Conservation (phyloP, 1,140 invertebrate genomes). For the Mamestra configurata region DNA sequence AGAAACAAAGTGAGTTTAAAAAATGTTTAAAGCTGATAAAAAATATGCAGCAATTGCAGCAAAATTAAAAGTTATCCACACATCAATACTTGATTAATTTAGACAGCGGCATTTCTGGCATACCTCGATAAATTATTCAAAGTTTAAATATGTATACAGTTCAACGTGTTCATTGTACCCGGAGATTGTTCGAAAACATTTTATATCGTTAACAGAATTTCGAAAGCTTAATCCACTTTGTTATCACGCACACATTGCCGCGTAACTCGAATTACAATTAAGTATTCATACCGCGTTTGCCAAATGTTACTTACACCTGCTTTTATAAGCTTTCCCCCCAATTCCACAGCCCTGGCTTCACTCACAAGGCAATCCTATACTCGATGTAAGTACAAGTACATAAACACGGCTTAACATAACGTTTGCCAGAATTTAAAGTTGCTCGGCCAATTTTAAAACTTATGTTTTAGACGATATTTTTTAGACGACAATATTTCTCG, state of each 20-base stretch:
- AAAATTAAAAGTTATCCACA: too few species aligned
- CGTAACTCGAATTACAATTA: constrained; percentile 46
- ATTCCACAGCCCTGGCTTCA: not conserved
- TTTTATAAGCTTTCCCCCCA: constrained; percentile 37
- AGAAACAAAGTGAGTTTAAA: not conserved
- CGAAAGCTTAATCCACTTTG: constrained; percentile 43
- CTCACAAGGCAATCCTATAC: not conserved
- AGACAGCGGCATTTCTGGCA: not conserved
- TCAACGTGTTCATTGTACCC: constrained; percentile 7
- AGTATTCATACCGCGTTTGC: constrained; percentile 39
- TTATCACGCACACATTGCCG: constrained; percentile 32
- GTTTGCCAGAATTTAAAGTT: constrained; percentile 23
- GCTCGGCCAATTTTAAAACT: not conserved
- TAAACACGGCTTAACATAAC: constrained; percentile 23
- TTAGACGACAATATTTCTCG: constrained; percentile 14
- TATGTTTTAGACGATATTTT: constrained; percentile 6
- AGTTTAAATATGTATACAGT: constrained; percentile 5
- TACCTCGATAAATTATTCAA: constrained; percentile 17
- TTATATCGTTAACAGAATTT: constrained; percentile 40
- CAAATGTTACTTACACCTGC: constrained; percentile 44
- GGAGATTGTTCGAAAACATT: constrained; percentile 21
- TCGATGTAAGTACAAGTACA: not conserved
- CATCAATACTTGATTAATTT: not conserved
- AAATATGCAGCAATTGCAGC: too few species aligned
- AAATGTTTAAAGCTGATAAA: not conserved